These are phyloP conservation scores for Glyptemys insculpta DNA, from an alignment of 2,797 vertebrate species.

Conservation along the genomic window DNA sequence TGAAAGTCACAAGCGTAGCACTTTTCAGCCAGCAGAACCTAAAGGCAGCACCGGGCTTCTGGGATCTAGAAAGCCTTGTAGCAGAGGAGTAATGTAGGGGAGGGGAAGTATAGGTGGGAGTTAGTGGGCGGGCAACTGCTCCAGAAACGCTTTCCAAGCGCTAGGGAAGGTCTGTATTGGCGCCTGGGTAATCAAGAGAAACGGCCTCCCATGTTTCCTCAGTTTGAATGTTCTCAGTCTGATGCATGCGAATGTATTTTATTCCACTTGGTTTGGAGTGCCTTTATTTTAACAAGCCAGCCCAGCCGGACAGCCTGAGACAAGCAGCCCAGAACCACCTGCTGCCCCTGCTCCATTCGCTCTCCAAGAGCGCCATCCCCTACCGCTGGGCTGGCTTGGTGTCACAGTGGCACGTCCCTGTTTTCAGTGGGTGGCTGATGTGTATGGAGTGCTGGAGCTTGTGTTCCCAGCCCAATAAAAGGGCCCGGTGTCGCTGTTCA, in stretches of 20 bases:
- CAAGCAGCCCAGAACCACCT: background rate
- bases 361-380: background rate
- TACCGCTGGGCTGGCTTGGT: background rate
- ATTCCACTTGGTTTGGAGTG: background rate
- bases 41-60: background rate
- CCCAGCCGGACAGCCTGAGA: background rate
- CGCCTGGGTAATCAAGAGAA: background rate
- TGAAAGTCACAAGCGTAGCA: background rate
- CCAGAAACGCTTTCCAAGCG: background rate
- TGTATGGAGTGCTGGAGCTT: background rate
- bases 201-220: conserved; percentile 16
- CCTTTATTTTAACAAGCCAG: background rate
- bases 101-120: conserved; percentile 11
- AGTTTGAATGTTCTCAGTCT: background rate
- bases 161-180: conserved; percentile 35
- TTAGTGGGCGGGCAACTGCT: background rate
- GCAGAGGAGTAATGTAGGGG: conserved; percentile 1
- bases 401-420: background rate
- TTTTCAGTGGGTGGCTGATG: fast-evolving
- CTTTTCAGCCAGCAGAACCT: background rate
- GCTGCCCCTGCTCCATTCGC: background rate
- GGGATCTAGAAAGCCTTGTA: conserved; percentile 10
- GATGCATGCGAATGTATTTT: background rate
- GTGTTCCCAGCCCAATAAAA: fast-evolving
- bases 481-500: background rate